Evolutionary conservation across 1,140 invertebrate species (phyloP).

Genomic region (Neotoxoptera formosana): DNA sequence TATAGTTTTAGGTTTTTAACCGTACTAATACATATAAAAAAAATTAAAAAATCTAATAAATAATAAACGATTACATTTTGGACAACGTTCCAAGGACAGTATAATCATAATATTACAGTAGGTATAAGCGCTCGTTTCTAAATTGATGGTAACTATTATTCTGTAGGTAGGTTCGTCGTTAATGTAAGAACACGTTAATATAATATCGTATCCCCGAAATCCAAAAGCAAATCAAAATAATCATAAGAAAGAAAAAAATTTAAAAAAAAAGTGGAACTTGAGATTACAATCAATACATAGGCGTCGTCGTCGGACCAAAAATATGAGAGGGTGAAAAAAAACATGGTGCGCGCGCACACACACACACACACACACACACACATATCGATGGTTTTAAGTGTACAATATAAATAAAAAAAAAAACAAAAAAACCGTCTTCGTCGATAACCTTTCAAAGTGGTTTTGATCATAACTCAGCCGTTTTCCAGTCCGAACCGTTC

Average conservation of each 20-base stretch:
- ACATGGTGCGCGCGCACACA: too few relatives aligned
- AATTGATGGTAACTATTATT: not conserved
- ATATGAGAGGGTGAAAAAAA: not conserved
- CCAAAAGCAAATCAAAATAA: not conserved
- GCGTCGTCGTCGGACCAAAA: not conserved
- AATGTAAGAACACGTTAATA: not conserved
- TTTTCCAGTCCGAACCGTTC: not conserved
- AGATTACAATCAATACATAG: slow-evolving; percentile 31
- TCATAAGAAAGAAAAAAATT: not conserved
- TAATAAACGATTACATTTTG: not conserved
- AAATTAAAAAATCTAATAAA: not conserved
- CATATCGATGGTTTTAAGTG: not conserved
- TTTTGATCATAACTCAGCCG: not conserved
- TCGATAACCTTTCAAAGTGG: slow-evolving; percentile 28
- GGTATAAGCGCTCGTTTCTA: not conserved
- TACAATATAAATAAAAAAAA: not conserved
- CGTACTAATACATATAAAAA: not conserved
- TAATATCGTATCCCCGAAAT: not conserved
- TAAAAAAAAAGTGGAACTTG: not conserved
- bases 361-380: too few relatives aligned
- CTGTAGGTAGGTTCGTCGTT: not conserved
- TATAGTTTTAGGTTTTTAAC: not conserved
- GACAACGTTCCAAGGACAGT: slow-evolving; percentile 12
- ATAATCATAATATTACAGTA: not conserved
- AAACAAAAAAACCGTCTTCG: slow-evolving; percentile 13